Evolutionary conservation across 2,888 invertebrate genomes (phyloP), one percentile per base, ranked within the genome.

Genomic region (Philonicus albiceps): DNA sequence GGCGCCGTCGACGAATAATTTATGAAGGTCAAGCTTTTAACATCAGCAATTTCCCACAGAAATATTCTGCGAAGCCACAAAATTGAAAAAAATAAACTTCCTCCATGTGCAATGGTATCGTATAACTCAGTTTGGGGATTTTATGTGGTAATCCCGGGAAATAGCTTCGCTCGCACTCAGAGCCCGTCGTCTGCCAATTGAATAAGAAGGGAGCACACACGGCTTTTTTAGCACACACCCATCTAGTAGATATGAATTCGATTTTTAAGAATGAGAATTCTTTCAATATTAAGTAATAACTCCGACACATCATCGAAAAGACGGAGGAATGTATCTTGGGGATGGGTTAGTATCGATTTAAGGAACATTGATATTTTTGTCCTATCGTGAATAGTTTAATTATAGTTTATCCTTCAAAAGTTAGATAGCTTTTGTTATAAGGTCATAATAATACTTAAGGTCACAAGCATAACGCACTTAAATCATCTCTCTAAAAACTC

Each of bases 21-120:
- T 81, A 81, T 81, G 55, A 81, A 81, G 81, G 81, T 81, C 81
- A 81, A 81, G 81, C 55, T 55, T 55, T 81, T 31, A 55, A 81
- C 81, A 55, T 64, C 80, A 22, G 34, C 55, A 81, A 49, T 31
- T 34, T 81, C 64, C 49, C 7, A 81, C 34, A 19, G 22, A 81
- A 53, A 81, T 64, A 30, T 81, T 55, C 31, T 81, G n/a, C 55
- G 55, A 81, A 19, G 31, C 34, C 64, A 22, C 81, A 81, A 81
- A 81, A 81, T 81, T 81, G 81, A 81, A 55, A 81, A 73, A 81
- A 81, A 55, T 55, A 55, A 55, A 81, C 81, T 81, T 64, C 37
- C 53, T 81, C 55, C 81, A 81, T 81, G 53, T 64, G 34, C 81
- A 81, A 55, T 64, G 81, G 37, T 53, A 27, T 80, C 49, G 80